Conservation (phyloP, 2,113 vertebrate species). For the Solea solea region DNA sequence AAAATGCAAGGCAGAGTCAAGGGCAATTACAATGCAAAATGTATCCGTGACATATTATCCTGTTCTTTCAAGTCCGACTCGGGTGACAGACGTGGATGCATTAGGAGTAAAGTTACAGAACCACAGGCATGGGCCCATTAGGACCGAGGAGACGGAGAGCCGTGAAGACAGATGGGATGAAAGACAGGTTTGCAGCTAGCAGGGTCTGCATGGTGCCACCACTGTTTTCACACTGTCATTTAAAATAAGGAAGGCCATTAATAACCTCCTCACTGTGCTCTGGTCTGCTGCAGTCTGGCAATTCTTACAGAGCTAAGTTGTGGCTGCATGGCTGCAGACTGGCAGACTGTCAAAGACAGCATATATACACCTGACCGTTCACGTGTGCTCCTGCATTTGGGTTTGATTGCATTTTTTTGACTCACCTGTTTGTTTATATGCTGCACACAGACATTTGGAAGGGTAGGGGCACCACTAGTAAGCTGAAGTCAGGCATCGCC, state of each 20-base stretch:
- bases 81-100: conserved; percentile 53
- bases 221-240: conserved; percentile 77
- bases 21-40: background rate
- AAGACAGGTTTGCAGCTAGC: conserved; percentile 71
- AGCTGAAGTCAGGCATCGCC: too few species aligned
- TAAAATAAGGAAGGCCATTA: conserved; percentile 79
- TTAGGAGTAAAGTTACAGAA: conserved; percentile 49
- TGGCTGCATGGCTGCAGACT: conserved; percentile 69
- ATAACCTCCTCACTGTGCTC: conserved; percentile 75
- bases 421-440: conserved; percentile 65
- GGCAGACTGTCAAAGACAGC: conserved; percentile 67
- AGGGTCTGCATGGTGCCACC: conserved; percentile 69
- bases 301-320: conserved; percentile 66
- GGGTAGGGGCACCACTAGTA: too few species aligned
- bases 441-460: too few species aligned
- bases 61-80: conserved; percentile 29
- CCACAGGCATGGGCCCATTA: conserved; percentile 64
- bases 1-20: conserved; percentile 8
- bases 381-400: conserved; percentile 25
- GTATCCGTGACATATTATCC: conserved; percentile 39
- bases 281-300: conserved; percentile 69
- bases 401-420: conserved; percentile 59
- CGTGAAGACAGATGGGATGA: conserved; percentile 75
- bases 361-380: conserved; percentile 48
- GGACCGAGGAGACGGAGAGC: conserved; percentile 55